These are phyloP conservation scores for Bombus consobrinus DNA, from an alignment of 1,140 invertebrate species.

Conservation along the genomic window DNA sequence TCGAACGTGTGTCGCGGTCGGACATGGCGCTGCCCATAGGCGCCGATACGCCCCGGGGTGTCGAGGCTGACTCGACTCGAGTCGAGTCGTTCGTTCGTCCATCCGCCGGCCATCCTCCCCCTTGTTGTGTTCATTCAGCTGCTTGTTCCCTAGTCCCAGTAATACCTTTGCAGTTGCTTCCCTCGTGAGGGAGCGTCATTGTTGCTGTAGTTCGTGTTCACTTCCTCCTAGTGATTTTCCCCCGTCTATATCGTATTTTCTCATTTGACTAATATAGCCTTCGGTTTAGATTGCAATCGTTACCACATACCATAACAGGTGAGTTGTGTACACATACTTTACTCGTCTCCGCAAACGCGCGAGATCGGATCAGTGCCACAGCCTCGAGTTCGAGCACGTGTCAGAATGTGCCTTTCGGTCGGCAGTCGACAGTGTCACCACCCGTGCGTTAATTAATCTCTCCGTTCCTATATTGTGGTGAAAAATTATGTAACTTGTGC, in stretches of 20 bases:
- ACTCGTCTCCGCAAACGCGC: constrained; percentile 33
- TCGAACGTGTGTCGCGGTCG: constrained; percentile 62
- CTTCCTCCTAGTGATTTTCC: constrained; percentile 46
- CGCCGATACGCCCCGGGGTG: constrained; percentile 72
- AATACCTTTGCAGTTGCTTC: constrained; percentile 43
- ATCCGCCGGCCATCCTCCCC: constrained; percentile 71
- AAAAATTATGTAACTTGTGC: constrained; percentile 63
- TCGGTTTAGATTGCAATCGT: constrained; percentile 27
- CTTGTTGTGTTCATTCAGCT: constrained; percentile 72
- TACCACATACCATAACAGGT: constrained; percentile 72
- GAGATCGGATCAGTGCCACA: constrained; percentile 52
- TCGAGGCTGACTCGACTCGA: constrained; percentile 64
- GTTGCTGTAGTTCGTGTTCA: constrained; percentile 45
- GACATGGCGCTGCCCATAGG: constrained; percentile 70
- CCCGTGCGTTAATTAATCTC: constrained; percentile 43
- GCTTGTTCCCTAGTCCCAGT: constrained; percentile 42
- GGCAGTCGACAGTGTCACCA: constrained; percentile 38
- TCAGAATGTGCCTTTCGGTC: constrained; percentile 44
- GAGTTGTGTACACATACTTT: constrained; percentile 60
- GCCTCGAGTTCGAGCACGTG: constrained; percentile 60
- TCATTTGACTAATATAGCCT: constrained; percentile 29
- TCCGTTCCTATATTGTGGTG: constrained; percentile 45
- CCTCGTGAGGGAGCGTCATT: constrained; percentile 59
- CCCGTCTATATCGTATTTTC: constrained; percentile 20
- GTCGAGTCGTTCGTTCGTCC: constrained; percentile 59